These are phyloP conservation scores for Paramormyrops hopkinsi DNA, from an alignment of 2,797 vertebrate genomes.

Conservation along the genomic window DNA sequence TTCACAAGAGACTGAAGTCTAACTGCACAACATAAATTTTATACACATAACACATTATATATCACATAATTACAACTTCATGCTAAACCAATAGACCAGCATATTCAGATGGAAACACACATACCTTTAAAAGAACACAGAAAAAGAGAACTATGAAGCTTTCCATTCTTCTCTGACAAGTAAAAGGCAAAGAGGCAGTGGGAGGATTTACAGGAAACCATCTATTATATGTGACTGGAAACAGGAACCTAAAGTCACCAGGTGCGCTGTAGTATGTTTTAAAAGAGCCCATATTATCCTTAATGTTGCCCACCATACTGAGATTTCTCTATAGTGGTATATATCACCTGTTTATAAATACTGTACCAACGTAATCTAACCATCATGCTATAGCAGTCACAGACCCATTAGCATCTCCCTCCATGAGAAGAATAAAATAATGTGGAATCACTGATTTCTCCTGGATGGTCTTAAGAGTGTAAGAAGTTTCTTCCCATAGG, in stretches of 20 bases:
- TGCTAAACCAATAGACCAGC: background rate
- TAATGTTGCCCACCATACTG: background rate
- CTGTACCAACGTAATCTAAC: background rate
- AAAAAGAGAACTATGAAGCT: background rate
- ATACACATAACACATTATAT: background rate
- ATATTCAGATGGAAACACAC: background rate
- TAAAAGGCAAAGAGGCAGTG: background rate
- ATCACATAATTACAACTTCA: background rate
- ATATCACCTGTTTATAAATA: background rate
- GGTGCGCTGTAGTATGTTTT: background rate
- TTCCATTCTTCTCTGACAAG: background rate
- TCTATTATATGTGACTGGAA: background rate
- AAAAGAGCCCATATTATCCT: background rate
- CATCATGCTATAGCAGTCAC: background rate
- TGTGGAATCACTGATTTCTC: background rate
- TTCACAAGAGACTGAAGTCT: background rate
- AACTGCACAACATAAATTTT: background rate
- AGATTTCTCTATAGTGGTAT: background rate
- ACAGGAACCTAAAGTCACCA: background rate
- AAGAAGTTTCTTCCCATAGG: background rate
- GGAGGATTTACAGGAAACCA: background rate
- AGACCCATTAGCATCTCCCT: background rate
- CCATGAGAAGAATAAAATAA: background rate
- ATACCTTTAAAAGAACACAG: slow-evolving; percentile 1
- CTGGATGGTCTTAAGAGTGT: background rate